A percentile compares a stretch with the other conserved stretches of the same genome.
phyloP scores from a whole-genome alignment of 2,888 invertebrate genomes.

The Oeneis ivallda region DNA sequence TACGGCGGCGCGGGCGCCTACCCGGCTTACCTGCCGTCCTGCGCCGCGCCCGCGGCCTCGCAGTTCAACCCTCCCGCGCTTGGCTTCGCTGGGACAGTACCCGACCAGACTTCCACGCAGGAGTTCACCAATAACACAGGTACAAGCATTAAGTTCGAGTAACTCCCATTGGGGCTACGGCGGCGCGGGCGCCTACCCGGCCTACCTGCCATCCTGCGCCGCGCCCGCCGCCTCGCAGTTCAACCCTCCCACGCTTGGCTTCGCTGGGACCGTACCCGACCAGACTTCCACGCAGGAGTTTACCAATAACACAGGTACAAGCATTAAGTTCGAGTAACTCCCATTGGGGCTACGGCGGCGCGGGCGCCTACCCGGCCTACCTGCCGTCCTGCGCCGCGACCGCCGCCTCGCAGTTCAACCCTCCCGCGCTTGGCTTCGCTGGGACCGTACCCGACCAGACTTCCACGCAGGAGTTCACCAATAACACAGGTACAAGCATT shows the following conservation, averaged over 20 bases:
- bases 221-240: constrained; percentile 83
- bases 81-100: constrained; percentile 86
- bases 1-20: constrained; percentile 93
- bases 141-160: constrained; percentile 86
- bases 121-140: constrained; percentile 83
- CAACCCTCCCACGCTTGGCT: too few species aligned
- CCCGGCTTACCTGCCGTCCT: constrained; percentile 91
- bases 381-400: constrained; percentile 90
- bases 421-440: too few species aligned
- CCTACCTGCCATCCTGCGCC: constrained; percentile 90
- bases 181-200: constrained; percentile 92
- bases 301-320: constrained; percentile 78
- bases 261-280: constrained; percentile 42
- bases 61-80: constrained; percentile 89
- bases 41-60: constrained; percentile 85
- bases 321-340: constrained; percentile 83
- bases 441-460: constrained; percentile 42
- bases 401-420: constrained; percentile 69
- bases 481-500: constrained; percentile 82
- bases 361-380: constrained; percentile 93
- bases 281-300: too few species aligned
- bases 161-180: constrained; percentile 95
- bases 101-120: constrained; percentile 83
- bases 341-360: constrained; percentile 93
- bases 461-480: constrained; percentile 46